Conservation (phyloP, 2,113 vertebrate genomes). For the Dryoscopus gambensis region DNA sequence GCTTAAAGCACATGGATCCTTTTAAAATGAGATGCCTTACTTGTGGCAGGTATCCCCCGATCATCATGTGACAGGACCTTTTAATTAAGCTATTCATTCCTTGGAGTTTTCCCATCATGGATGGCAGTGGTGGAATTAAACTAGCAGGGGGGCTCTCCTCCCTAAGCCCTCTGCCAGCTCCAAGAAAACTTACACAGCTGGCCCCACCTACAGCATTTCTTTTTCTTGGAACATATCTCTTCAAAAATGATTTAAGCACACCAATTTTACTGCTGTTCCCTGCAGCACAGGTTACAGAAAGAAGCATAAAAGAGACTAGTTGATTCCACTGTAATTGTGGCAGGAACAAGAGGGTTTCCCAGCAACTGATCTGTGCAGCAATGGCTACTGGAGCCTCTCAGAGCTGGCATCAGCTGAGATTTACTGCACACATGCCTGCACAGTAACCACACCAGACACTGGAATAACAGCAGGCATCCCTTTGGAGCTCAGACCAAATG, state of each 20-base stretch:
- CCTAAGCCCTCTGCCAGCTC: neutral
- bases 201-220: neutral
- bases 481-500: neutral
- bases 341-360: constrained; percentile 12
- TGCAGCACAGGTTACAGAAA: neutral
- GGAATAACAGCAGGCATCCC: neutral
- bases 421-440: neutral
- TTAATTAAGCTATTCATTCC: neutral
- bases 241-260: neutral
- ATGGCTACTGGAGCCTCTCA: neutral
- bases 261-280: neutral
- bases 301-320: neutral
- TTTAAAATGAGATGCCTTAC: neutral
- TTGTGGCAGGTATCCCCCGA: neutral
- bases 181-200: neutral
- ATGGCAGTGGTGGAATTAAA: neutral
- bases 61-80: neutral
- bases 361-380: neutral
- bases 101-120: neutral
- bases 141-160: neutral
- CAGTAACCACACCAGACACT: neutral
- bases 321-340: neutral
- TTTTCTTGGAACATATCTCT: neutral
- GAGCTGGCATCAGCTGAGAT: neutral
- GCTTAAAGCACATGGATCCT: neutral